These are phyloP conservation scores for Pseudomyrmex cubaensis DNA, from an alignment of 1,140 invertebrate species.

Conservation along the genomic window DNA sequence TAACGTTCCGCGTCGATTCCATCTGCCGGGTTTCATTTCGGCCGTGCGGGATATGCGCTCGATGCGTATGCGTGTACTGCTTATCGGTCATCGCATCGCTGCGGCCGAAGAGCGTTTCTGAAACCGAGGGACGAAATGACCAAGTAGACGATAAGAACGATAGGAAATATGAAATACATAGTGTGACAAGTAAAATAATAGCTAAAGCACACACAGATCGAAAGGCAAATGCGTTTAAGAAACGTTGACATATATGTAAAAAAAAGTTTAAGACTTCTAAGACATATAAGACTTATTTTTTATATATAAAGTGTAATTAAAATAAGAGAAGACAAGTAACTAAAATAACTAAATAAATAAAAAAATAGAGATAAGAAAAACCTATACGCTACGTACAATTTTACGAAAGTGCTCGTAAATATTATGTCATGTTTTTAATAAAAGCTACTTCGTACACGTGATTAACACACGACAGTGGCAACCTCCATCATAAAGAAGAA, in stretches of 20 bases:
- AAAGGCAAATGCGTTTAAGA: background rate
- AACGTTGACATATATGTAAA: background rate
- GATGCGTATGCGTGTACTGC: constrained; percentile 36
- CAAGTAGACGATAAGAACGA: background rate
- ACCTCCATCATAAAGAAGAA: no score
- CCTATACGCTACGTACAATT: no score
- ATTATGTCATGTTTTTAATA: no score
- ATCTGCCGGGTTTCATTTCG: constrained; percentile 77
- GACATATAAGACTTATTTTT: no score
- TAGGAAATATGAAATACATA: background rate
- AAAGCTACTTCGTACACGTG: no score
- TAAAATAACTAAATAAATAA: no score
- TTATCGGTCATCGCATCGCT: constrained; percentile 9
- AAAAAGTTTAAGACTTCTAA: no score
- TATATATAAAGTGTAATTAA: no score
- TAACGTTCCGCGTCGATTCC: constrained; percentile 77
- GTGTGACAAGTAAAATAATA: background rate
- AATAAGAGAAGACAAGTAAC: no score
- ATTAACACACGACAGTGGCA: no score
- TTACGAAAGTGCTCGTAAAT: no score
- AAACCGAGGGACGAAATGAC: background rate
- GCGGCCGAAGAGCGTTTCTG: background rate
- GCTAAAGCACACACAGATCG: background rate
- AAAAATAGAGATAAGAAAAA: no score
- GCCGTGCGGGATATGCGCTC: background rate